These are phyloP conservation scores for Triplophysa dalaica DNA, from an alignment of 2,113 vertebrate genomes.

Conservation along the genomic window DNA sequence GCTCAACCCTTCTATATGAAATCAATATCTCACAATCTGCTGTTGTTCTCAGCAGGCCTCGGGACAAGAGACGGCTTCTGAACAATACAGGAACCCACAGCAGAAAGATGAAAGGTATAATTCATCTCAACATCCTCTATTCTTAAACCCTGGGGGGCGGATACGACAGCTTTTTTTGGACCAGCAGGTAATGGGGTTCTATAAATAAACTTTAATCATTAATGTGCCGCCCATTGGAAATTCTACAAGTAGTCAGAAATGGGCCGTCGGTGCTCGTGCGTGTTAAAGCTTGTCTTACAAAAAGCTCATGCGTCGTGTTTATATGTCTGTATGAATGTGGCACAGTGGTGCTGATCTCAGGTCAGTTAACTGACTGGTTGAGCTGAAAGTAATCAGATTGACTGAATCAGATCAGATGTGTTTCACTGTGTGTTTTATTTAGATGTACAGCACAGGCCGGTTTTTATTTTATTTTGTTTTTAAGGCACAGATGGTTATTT, in stretches of 20 bases:
- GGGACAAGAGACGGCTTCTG: background rate
- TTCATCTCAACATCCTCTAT: slow-evolving; percentile 11
- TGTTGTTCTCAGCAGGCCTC: background rate
- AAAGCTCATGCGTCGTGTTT: too few relatives aligned
- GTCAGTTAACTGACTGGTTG: background rate
- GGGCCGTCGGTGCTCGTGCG: background rate
- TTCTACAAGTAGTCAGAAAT: slow-evolving; percentile 6
- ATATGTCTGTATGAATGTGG: too few relatives aligned
- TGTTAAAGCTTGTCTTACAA: background rate
- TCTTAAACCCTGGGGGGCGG: background rate
- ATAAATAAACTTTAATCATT: slow-evolving; percentile 36
- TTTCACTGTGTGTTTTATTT: background rate
- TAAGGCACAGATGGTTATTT: slow-evolving; percentile 14
- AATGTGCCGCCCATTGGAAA: slow-evolving; percentile 27
- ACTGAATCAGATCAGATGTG: background rate
- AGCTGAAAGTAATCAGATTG: too few relatives aligned
- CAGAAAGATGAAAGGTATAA: slow-evolving; percentile 10
- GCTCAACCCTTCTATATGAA: background rate
- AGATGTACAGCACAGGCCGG: background rate
- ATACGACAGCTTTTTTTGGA: slow-evolving; percentile 29
- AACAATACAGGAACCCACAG: slow-evolving; percentile 24
- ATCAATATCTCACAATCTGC: background rate
- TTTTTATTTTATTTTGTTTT: background rate
- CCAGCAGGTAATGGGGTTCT: slow-evolving; percentile 29
- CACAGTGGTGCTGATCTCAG: background rate